Conservation (phyloP, 1,140 invertebrate genomes). For the Leptinotarsa texana region DNA sequence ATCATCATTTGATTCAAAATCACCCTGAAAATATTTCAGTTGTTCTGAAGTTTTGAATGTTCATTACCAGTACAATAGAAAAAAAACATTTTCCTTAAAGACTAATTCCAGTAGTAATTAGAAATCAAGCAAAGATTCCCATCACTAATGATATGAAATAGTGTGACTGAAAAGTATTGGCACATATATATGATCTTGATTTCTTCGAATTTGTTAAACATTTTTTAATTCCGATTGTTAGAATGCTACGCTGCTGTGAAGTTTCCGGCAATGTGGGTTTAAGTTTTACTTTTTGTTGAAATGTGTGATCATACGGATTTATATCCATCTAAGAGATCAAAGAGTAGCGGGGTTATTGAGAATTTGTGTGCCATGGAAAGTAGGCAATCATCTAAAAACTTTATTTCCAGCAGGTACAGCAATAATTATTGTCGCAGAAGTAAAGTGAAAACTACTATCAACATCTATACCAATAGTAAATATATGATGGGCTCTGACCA, state of each 20-base stretch:
- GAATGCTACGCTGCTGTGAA: background rate
- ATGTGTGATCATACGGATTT: no score
- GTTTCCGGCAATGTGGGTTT: background rate
- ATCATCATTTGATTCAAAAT: no score
- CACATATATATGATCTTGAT: background rate
- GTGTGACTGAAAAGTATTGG: background rate
- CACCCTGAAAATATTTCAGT: no score
- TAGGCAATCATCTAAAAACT: background rate
- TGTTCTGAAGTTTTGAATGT: no score
- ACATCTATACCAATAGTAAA: slow-evolving; percentile 62
- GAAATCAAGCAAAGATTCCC: background rate
- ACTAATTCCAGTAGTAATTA: background rate
- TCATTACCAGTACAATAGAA: background rate
- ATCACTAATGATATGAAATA: background rate
- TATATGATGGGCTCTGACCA: slow-evolving; percentile 49
- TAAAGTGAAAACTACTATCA: no score
- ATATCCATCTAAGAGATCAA: no score
- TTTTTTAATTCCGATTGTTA: background rate
- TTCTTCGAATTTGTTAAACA: background rate
- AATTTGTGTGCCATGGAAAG: background rate
- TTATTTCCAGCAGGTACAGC: slow-evolving; percentile 54
- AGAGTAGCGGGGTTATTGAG: no score
- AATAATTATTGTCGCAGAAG: slow-evolving; percentile 72
- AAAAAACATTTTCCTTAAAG: background rate
- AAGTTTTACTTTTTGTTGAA: no score